Conservation (phyloP, 2,888 invertebrate species). For the Incurvaria masculella region DNA sequence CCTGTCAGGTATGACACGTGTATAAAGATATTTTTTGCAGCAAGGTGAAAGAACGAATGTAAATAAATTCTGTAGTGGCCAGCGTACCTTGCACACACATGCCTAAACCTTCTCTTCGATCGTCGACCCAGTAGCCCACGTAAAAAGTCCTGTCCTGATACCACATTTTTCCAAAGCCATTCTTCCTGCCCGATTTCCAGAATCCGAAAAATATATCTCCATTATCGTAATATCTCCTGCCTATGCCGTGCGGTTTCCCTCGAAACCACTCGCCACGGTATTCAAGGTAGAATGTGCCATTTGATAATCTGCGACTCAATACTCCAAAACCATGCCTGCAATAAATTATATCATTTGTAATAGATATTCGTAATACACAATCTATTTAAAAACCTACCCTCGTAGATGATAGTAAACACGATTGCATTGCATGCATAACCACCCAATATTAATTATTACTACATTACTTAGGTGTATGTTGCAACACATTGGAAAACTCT, state of each 20-base stretch:
- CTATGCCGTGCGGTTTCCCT: constrained; percentile 57
- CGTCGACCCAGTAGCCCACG: constrained; percentile 57
- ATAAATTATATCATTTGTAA: too few species aligned
- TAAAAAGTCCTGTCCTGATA: constrained; percentile 56
- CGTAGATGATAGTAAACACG: too few species aligned
- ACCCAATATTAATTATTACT: too few species aligned
- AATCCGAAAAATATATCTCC: constrained; percentile 61
- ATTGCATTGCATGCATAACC: too few species aligned
- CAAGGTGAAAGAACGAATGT: background rate
- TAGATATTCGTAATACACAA: background rate
- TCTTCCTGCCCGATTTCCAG: constrained; percentile 42
- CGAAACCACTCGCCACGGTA: constrained; percentile 61
- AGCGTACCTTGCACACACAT: constrained; percentile 48
- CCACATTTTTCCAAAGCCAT: constrained; percentile 64
- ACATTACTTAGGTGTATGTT: background rate
- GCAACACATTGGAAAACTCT: background rate
- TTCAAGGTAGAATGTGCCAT: constrained; percentile 38
- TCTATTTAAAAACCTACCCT: background rate
- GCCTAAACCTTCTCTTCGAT: constrained; percentile 48
- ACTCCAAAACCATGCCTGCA: constrained; percentile 57
- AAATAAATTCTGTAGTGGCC: background rate
- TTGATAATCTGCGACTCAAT: constrained; percentile 35
- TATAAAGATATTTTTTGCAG: background rate
- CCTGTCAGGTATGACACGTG: background rate
- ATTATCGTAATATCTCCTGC: constrained; percentile 53